Base-by-base conservation (phyloP, 2,888 invertebrate genomes). In the Rugalucina vietnamica region DNA sequence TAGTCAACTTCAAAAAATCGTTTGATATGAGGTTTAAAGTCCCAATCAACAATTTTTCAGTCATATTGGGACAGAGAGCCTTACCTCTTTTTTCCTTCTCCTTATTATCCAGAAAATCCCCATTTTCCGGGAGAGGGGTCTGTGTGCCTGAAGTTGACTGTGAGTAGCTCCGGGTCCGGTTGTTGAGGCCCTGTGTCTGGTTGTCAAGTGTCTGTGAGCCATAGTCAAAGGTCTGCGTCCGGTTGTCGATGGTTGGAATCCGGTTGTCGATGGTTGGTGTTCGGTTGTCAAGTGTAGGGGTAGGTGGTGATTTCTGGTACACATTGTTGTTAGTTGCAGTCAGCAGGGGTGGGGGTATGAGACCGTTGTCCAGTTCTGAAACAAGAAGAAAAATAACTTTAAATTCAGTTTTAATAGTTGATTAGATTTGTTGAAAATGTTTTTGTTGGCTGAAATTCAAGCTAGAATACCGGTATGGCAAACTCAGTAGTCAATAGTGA, bases 161-260 rank as follows among this genome's bases (percentile, higher is more conserved):
- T 18, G 65, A 69, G 54, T 1, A 84, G 78, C 36, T n/a, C n/a
- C n/a, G n/a, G 80, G 71, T 18, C 70, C 77, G 18, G 21, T 27
- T 70, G 70, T 76, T 0, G 78, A 54, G 3, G 79, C 71, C 39
- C 75, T 77, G n/a, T 70, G 82, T 10, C 82, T 86, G 57, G 77
- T 84, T 39, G 88, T 88, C 79, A 89, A 76, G 10, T 88, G 89
- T 1, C 88, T 81, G 27, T 88, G 82, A 36, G 88, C 80, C n/a
- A n/a, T n/a, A n/a, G n/a, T n/a, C n/a, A n/a, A n/a, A n/a, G n/a
- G n/a, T n/a, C 0, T 88, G 84, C n/a, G 81, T 83, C n/a, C 84
- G 82, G 60, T 84, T 89, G 50, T 78, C 82, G 24, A n/a, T 70
- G 29, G 50, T 82, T 79, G 27, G 72, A 71, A 71, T 79, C 80